Evolutionary conservation across 2,797 vertebrate species (phyloP).

Genomic region (Anableps anableps): DNA sequence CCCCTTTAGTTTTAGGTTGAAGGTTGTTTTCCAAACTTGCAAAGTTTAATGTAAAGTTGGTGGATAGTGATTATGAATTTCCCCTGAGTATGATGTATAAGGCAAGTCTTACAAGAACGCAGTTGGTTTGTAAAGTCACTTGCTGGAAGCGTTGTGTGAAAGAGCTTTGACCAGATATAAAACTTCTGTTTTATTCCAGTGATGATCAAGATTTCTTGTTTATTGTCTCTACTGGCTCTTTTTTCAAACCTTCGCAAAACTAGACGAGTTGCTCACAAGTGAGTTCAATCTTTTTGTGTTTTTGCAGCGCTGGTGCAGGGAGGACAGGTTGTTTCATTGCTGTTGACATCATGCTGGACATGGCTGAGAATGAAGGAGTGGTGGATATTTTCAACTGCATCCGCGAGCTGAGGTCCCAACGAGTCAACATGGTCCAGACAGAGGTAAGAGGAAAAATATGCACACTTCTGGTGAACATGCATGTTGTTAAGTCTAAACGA

Average conservation of each 20-base stretch:
- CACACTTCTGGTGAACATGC: not conserved
- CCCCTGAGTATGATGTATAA: not conserved
- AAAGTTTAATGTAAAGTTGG: not conserved
- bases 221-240: not conserved
- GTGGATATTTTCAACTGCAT: slow-evolving; percentile 99
- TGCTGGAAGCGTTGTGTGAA: too few species aligned
- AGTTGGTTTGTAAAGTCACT: not conserved
- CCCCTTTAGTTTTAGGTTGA: not conserved
- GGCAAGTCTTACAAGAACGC: too few species aligned
- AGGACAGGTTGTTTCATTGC: slow-evolving; percentile 97
- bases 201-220: not conserved
- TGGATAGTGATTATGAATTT: not conserved
- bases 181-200: not conserved
- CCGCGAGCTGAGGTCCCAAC: slow-evolving; percentile 92
- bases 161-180: too few species aligned
- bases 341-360: slow-evolving; percentile 98
- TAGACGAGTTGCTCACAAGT: not conserved
- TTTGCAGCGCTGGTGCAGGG: slow-evolving; percentile 90
- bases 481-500: not conserved
- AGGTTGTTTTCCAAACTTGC: not conserved
- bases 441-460: slow-evolving; percentile 80
- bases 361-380: slow-evolving; percentile 97
- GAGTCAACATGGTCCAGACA: slow-evolving; percentile 97
- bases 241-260: not conserved
- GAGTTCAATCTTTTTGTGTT: not conserved